These are phyloP conservation scores for Eptatretus burgeri DNA, from an alignment of 2,113 vertebrate genomes.

Conservation along the genomic window DNA sequence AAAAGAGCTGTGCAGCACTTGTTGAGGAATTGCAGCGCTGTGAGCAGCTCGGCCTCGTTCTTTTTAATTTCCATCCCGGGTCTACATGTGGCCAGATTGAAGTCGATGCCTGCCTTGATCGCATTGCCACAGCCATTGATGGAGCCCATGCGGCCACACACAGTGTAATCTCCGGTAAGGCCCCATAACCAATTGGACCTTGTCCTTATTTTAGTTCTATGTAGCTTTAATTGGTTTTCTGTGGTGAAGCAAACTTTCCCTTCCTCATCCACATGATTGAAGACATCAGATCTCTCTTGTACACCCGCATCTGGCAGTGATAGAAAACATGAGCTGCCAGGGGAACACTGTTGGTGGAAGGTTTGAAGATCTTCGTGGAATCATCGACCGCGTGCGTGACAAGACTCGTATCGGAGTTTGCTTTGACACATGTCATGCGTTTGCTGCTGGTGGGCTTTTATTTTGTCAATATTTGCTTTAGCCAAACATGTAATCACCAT, in stretches of 20 bases:
- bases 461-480: neutral
- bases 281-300: too few species aligned
- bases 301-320: conserved; percentile 13
- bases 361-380: conserved; percentile 23
- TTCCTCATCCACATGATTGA: neutral
- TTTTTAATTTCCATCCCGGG: conserved; percentile 31
- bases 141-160: conserved; percentile 23
- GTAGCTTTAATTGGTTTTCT: neutral
- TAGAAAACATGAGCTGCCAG: conserved; percentile 36
- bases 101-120: conserved; percentile 20
- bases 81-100: conserved; percentile 20
- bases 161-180: conserved; percentile 23
- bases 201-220: neutral
- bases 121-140: conserved; percentile 25
- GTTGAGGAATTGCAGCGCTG: conserved; percentile 28
- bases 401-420: conserved; percentile 25
- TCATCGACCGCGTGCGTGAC: conserved; percentile 25
- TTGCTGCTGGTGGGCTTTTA: conserved; percentile 22
- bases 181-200: neutral
- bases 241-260: neutral
- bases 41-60: conserved; percentile 19
- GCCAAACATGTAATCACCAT: neutral
- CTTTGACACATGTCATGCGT: conserved; percentile 33
- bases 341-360: conserved; percentile 24
- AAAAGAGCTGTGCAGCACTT: conserved; percentile 26